A percentile compares a stretch with the other conserved stretches of the same genome.
Evolutionary conservation across 2,888 invertebrate species (phyloP).

Genomic region (Theretra japonica): DNA sequence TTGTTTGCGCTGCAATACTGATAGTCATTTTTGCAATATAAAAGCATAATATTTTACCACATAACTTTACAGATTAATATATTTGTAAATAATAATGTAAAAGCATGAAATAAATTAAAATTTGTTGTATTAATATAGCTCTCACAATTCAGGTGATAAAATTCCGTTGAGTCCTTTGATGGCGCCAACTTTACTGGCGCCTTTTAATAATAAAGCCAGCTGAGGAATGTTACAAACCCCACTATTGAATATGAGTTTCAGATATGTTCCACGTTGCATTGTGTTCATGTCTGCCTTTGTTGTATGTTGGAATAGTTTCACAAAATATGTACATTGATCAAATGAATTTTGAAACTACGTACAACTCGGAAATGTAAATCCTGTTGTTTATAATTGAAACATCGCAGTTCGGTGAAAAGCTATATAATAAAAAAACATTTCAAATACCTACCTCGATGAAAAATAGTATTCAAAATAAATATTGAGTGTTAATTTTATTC

Average conservation of each 20-base stretch:
- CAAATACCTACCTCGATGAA: no score
- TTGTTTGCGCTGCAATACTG: background rate
- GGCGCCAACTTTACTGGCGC: background rate
- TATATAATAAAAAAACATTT: no score
- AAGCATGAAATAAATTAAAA: no score
- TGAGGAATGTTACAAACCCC: background rate
- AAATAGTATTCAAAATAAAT: no score
- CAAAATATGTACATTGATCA: background rate
- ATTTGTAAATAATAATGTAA: no score
- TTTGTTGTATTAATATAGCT: background rate
- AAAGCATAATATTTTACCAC: background rate
- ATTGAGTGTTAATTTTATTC: conserved; percentile 9
- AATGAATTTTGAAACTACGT: background rate
- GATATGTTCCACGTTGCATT: background rate
- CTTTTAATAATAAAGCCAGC: background rate
- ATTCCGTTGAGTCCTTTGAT: no score
- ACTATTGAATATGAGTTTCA: background rate
- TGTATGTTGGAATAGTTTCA: conserved; percentile 1
- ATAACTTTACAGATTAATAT: no score
- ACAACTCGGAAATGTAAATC: background rate
- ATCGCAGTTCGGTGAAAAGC: background rate
- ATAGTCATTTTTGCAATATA: background rate
- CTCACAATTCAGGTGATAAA: no score
- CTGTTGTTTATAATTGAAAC: background rate
- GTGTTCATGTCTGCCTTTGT: background rate